Conservation (phyloP, 1,140 invertebrate genomes). For the Matsumurasca onukii region DNA sequence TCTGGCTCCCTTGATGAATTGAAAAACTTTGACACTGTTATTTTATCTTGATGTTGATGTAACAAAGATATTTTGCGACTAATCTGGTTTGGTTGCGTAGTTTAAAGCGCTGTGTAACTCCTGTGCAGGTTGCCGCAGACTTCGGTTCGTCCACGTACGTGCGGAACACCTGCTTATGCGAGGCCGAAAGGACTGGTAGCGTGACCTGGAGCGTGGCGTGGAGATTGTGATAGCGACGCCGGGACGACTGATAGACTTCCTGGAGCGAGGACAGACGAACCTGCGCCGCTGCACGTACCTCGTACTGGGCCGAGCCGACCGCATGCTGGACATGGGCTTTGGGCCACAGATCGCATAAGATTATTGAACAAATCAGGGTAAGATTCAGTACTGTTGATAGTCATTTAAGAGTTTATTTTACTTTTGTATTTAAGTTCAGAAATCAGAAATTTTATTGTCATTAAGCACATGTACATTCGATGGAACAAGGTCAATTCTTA, state of each 20-base stretch:
- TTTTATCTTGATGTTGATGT: too few relatives aligned
- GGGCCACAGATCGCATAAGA: slow-evolving; percentile 98
- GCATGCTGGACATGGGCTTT: slow-evolving; percentile 96
- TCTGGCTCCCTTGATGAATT: too few relatives aligned
- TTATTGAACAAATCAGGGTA: slow-evolving; percentile 88
- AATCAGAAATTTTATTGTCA: too few relatives aligned
- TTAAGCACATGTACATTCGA: too few relatives aligned
- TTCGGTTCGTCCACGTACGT: slow-evolving; percentile 76
- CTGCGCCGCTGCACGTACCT: slow-evolving; percentile 87
- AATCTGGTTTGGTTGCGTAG: too few relatives aligned
- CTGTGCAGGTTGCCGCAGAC: slow-evolving; percentile 70
- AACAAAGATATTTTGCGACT: too few relatives aligned
- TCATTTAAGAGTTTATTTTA: not conserved
- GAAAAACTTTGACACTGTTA: too few relatives aligned
- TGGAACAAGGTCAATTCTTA: too few relatives aligned
- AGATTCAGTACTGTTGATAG: slow-evolving; percentile 51
- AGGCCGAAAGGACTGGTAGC: slow-evolving; percentile 69
- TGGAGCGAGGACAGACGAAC: slow-evolving; percentile 85
- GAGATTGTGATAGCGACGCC: slow-evolving; percentile 88
- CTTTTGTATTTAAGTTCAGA: not conserved
- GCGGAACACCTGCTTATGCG: slow-evolving; percentile 85
- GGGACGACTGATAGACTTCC: slow-evolving; percentile 88
- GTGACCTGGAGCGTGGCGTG: slow-evolving; percentile 73
- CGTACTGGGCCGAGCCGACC: slow-evolving; percentile 93
- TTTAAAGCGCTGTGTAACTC: too few relatives aligned